Conservation (phyloP, 2,888 invertebrate species). For the Melanotus villosus region DNA sequence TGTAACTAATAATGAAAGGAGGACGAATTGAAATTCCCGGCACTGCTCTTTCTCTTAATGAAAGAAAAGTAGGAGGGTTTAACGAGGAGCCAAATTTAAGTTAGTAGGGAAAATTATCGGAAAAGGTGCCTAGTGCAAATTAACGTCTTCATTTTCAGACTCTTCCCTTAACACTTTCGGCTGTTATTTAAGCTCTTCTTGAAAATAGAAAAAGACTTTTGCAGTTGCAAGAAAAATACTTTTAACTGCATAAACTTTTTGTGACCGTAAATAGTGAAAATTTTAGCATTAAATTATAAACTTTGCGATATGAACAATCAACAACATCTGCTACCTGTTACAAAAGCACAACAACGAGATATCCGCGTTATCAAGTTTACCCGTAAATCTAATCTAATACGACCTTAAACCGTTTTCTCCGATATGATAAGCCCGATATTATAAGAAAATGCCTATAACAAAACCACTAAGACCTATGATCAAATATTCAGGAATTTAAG, state of each 20-base stretch:
- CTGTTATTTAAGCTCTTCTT: too few species aligned
- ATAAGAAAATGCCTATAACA: background rate
- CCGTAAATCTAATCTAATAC: slow-evolving; percentile 27
- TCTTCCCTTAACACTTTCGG: too few species aligned
- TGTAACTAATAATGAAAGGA: too few species aligned
- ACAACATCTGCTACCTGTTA: slow-evolving; percentile 35
- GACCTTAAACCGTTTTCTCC: slow-evolving; percentile 22
- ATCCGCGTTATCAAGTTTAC: slow-evolving; percentile 26
- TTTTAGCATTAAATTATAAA: slow-evolving; percentile 3
- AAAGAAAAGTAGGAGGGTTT: too few species aligned
- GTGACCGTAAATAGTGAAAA: background rate
- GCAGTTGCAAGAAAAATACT: background rate
- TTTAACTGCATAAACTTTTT: background rate
- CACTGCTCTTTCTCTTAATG: too few species aligned
- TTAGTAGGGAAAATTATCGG: too few species aligned
- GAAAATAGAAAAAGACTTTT: too few species aligned
- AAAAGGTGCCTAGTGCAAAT: too few species aligned
- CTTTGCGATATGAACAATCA: background rate
- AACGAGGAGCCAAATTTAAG: too few species aligned
- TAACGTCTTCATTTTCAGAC: too few species aligned
- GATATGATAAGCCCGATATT: slow-evolving; percentile 23
- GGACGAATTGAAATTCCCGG: too few species aligned
- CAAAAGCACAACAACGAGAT: slow-evolving; percentile 20
- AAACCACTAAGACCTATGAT: background rate
- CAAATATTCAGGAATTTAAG: slow-evolving; percentile 6